Percentiles rank a stretch among this genome's conserved stretches.
phyloP scores from a whole-genome alignment of 2,888 invertebrate genomes.

The Argyresthia albistria region DNA sequence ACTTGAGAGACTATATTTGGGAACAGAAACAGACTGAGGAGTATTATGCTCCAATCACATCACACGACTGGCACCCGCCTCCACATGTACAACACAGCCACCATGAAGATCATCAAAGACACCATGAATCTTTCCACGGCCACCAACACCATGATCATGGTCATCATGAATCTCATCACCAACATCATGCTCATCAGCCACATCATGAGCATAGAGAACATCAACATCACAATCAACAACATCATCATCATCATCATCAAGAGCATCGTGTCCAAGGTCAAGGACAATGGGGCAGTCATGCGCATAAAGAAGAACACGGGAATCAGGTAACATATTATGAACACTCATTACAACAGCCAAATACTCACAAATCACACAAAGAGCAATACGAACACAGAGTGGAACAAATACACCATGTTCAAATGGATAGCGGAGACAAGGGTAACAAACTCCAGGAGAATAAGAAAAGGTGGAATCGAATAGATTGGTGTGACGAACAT shows the following conservation, averaged over 20 bases:
- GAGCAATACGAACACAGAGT: background rate
- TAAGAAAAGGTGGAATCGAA: background rate
- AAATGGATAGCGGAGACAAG: background rate
- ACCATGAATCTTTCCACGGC: background rate
- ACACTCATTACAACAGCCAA: background rate
- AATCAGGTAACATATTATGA: constrained; percentile 9
- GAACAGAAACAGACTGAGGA: constrained; percentile 24
- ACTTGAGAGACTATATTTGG: constrained; percentile 47
- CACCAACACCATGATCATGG: constrained; percentile 1
- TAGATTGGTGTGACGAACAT: background rate
- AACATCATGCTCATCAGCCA: background rate
- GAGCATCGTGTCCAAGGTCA: constrained; percentile 2
- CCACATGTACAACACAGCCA: background rate
- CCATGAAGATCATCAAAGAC: background rate
- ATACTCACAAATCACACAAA: background rate
- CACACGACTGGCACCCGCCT: background rate
- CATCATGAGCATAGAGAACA: constrained; percentile 9
- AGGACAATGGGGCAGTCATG: constrained; percentile 2
- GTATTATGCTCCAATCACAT: background rate
- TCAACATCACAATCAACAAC: constrained; percentile 13
- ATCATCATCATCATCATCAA: constrained; percentile 9
- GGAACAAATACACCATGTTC: background rate
- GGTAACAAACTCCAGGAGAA: background rate
- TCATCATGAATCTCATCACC: background rate
- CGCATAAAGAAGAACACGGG: background rate